These are phyloP conservation scores for Lasioglossum pauxillum DNA, from an alignment of 2,888 invertebrate species.

Conservation along the genomic window DNA sequence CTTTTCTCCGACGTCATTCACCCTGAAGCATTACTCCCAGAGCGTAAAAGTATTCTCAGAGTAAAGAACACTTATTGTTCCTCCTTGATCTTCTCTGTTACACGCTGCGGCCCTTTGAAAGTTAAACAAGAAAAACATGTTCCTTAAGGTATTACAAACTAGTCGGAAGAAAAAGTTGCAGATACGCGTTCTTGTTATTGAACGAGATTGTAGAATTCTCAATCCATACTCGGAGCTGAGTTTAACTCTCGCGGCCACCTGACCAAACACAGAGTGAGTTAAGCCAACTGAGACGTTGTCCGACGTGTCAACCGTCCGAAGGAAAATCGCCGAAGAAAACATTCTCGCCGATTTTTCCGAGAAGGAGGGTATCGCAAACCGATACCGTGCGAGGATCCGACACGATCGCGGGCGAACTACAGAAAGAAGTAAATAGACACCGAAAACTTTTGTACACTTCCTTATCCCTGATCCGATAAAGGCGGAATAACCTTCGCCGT, in stretches of 20 bases:
- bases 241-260: not conserved
- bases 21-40: not conserved
- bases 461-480: constrained; percentile 14
- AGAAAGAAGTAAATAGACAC: constrained; percentile 3
- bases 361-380: not conserved
- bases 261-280: not conserved
- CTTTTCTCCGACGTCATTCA: not conserved
- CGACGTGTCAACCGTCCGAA: not conserved
- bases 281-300: not conserved
- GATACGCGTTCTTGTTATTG: not conserved
- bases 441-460: not conserved
- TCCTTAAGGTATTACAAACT: no score
- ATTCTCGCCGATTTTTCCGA: not conserved
- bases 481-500: not conserved
- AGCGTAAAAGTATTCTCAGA: not conserved
- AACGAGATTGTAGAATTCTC: not conserved
- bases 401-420: not conserved
- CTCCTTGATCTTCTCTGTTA: not conserved
- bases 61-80: not conserved
- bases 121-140: not conserved
- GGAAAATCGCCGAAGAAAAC: not conserved
- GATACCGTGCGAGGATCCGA: not conserved
- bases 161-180: not conserved
- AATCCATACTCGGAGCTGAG: not conserved
- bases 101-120: not conserved